phyloP scores from a whole-genome alignment of 2,113 vertebrate species.

The Corvus hawaiiensis region DNA sequence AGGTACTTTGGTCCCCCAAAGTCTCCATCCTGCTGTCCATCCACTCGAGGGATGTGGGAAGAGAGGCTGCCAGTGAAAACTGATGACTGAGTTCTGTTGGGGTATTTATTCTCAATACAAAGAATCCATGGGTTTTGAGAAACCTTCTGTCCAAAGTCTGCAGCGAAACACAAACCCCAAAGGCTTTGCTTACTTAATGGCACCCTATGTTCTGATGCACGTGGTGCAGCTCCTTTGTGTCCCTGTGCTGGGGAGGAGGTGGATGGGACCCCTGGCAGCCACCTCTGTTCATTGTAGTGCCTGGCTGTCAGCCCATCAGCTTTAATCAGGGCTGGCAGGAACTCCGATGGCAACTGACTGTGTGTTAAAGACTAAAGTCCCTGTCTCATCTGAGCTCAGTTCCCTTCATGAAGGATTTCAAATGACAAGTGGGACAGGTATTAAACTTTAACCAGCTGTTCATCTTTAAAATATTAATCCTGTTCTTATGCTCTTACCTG shows the following conservation, averaged over 20 bases:
- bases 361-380: background rate
- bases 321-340: background rate
- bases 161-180: background rate
- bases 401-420: background rate
- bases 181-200: background rate
- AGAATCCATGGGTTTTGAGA: background rate
- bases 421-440: background rate
- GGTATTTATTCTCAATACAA: background rate
- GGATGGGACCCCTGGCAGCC: background rate
- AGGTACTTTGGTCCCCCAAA: background rate
- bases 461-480: constrained; percentile 2
- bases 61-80: background rate
- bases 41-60: background rate
- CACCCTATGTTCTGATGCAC: background rate
- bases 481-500: background rate
- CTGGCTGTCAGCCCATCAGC: background rate
- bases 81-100: background rate
- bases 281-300: background rate
- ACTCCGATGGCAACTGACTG: background rate
- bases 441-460: constrained; percentile 19
- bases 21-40: background rate
- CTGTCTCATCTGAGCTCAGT: background rate
- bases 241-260: background rate
- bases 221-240: background rate
- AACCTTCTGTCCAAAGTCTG: background rate